Evolutionary conservation across 2,113 vertebrate genomes (phyloP).

Genomic region (Elachura formosa): DNA sequence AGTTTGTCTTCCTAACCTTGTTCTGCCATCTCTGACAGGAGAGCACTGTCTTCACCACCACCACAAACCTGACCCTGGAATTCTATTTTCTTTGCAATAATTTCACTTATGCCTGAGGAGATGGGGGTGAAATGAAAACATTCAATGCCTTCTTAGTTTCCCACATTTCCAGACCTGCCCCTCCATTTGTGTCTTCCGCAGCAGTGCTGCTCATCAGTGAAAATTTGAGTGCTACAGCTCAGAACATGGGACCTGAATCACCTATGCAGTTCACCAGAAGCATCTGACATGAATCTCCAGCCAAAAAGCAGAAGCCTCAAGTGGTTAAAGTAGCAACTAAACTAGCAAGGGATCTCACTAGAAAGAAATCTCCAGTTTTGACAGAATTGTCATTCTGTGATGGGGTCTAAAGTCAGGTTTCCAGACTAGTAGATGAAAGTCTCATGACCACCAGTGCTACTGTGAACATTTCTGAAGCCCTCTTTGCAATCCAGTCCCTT

Average conservation of each 20-base stretch:
- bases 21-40: not conserved
- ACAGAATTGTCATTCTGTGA: not conserved
- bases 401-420: not conserved
- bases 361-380: not conserved
- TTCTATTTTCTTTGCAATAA: not conserved
- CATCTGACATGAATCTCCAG: not conserved
- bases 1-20: not conserved
- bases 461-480: not conserved
- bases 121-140: rapidly evolving
- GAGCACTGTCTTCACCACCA: not conserved
- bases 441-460: not conserved
- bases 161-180: not conserved
- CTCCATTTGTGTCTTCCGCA: not conserved
- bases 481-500: not conserved
- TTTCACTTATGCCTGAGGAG: not conserved
- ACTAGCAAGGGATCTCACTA: not conserved
- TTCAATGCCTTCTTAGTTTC: not conserved
- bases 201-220: not conserved
- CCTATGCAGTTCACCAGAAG: not conserved
- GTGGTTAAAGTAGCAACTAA: not conserved
- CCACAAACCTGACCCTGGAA: not conserved
- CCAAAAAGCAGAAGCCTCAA: not conserved
- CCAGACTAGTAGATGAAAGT: not conserved
- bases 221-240: not conserved
- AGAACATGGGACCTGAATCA: not conserved